phyloP scores from a whole-genome alignment of 1,140 invertebrate genomes.

The Drosophila teissieri region DNA sequence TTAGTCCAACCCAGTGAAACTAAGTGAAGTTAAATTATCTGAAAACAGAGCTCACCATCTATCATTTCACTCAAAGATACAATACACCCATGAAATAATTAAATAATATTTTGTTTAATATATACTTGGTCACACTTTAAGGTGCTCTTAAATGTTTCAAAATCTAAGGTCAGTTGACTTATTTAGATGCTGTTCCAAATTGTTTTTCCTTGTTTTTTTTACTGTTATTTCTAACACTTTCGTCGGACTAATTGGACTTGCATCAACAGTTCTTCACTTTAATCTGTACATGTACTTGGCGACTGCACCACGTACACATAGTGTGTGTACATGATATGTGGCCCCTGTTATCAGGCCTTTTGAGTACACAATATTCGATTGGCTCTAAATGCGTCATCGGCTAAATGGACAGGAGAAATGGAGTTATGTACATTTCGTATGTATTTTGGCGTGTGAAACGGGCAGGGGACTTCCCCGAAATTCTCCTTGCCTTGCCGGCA shows the following conservation, averaged over 20 bases:
- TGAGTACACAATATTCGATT: conserved; percentile 35
- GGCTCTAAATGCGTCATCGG: conserved; percentile 43
- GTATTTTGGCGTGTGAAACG: neutral
- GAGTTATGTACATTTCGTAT: conserved; percentile 22
- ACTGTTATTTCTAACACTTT: neutral
- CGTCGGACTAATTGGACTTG: neutral
- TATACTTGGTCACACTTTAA: too few relatives aligned
- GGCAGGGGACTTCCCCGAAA: conserved; percentile 41
- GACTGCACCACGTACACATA: neutral
- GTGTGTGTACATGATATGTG: conserved; percentile 12
- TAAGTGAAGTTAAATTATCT: neutral
- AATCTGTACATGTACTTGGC: conserved; percentile 14
- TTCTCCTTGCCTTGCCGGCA: conserved; percentile 24
- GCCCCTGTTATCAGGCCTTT: conserved; percentile 31
- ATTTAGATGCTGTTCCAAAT: neutral
- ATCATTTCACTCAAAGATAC: too few relatives aligned
- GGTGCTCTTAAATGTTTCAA: too few relatives aligned
- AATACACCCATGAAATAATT: too few relatives aligned
- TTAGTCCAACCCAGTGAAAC: too few relatives aligned
- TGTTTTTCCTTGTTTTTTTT: neutral
- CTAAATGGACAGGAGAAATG: conserved; percentile 9
- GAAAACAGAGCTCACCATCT: too few relatives aligned
- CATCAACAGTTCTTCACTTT: conserved; percentile 17
- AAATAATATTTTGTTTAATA: too few relatives aligned
- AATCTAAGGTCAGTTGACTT: neutral